These are phyloP conservation scores for Gasterosteus nipponicus DNA, from an alignment of 2,113 vertebrate genomes.

Conservation along the genomic window DNA sequence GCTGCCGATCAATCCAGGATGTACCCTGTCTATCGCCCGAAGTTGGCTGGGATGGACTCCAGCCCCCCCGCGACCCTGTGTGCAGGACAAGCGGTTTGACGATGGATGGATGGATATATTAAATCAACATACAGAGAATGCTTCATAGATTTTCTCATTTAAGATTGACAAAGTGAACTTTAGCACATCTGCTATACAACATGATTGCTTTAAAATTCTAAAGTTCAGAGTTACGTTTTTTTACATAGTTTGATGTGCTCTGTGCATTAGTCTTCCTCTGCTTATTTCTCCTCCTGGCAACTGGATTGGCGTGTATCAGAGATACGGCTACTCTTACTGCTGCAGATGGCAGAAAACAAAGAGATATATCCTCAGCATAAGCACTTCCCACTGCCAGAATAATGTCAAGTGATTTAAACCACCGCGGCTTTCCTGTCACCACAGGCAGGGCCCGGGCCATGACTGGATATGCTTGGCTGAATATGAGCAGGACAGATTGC, in stretches of 20 bases:
- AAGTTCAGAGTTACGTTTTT: background rate
- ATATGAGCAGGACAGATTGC: conserved; percentile 74
- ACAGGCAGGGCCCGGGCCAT: conserved; percentile 50
- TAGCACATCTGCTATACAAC: background rate
- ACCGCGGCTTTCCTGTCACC: conserved; percentile 65
- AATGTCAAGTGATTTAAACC: conserved; percentile 70
- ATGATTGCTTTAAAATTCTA: background rate
- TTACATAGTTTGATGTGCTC: background rate
- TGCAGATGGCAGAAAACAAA: conserved; percentile 57
- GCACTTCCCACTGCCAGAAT: conserved; percentile 58
- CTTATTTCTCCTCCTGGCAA: background rate
- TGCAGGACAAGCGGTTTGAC: too few relatives aligned
- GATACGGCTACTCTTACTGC: conserved; percentile 25
- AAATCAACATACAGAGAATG: background rate
- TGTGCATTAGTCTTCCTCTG: background rate
- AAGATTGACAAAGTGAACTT: background rate
- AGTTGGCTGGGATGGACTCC: too few relatives aligned
- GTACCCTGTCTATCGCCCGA: too few relatives aligned
- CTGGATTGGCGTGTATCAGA: background rate
- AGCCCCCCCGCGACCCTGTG: too few relatives aligned
- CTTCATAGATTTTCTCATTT: background rate
- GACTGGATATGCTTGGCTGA: conserved; percentile 67
- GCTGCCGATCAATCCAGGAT: too few relatives aligned
- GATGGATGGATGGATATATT: too few relatives aligned
- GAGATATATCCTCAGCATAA: conserved; percentile 48